These are phyloP conservation scores for Allacma fusca DNA, from an alignment of 2,888 invertebrate genomes.

Conservation along the genomic window DNA sequence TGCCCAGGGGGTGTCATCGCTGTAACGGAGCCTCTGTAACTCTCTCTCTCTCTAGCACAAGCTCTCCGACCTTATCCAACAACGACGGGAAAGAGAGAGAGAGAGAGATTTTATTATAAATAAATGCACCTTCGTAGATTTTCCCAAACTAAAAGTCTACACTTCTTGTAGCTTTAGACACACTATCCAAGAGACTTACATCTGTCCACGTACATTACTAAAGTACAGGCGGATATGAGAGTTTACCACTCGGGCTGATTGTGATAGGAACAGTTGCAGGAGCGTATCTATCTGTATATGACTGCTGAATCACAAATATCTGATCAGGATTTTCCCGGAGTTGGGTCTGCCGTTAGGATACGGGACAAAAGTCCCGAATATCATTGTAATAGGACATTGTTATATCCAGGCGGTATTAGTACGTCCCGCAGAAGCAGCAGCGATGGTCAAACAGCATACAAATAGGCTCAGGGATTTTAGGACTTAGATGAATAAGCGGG, in stretches of 20 bases:
- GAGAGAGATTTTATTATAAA: slow-evolving; percentile 36
- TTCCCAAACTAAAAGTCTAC: not conserved
- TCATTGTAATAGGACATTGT: too few relatives aligned
- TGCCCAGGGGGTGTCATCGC: slow-evolving; percentile 61
- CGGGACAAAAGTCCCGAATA: too few relatives aligned
- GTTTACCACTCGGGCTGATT: too few relatives aligned
- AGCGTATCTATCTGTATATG: too few relatives aligned
- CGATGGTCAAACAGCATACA: slow-evolving; percentile 42
- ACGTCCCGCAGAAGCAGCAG: not conserved
- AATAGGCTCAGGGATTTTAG: slow-evolving; percentile 47
- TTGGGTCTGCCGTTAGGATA: too few relatives aligned
- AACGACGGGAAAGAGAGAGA: not conserved
- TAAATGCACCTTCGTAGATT: slow-evolving; percentile 14
- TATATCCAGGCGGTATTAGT: too few relatives aligned
- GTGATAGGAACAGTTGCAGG: too few relatives aligned
- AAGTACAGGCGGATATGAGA: too few relatives aligned
- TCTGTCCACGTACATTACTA: too few relatives aligned
- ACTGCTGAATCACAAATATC: not conserved
- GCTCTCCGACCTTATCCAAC: slow-evolving; percentile 10
- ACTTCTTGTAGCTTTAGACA: too few relatives aligned
- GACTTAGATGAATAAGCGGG: not conserved
- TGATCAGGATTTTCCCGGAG: not conserved
- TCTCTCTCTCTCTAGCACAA: not conserved
- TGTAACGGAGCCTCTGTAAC: not conserved
- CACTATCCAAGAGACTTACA: too few relatives aligned